Base-by-base conservation (phyloP, 2,797 vertebrate species). In the Spheniscus humboldti region DNA sequence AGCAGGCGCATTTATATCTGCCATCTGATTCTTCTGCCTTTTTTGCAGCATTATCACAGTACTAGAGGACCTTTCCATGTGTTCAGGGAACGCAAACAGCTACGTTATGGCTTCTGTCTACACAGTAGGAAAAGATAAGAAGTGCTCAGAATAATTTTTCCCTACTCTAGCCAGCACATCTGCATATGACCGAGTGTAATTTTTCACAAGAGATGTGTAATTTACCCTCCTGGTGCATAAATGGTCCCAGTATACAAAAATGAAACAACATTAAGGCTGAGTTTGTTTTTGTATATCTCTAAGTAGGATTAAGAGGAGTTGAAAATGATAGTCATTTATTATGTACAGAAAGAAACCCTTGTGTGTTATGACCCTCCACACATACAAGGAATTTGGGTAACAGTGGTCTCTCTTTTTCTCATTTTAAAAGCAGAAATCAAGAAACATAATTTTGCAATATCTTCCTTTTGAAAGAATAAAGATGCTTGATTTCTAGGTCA, bases 191-290 rank as follows among this genome's bases (percentile, higher is more conserved):
- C 64, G n/a, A 66, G 69, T 79, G 50, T 84, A 85, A 84, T 96
- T 97, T 95, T 95, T 56, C 77, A 84, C 50, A 73, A 53, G 84
- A 93, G 50, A 80, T 56, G 39, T 86, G 87, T 96, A 93, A 81
- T 96, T 96, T 97, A 91, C 73, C 87, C 55, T 93, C 57, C 87
- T 94, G 82, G 68, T 95, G 85, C 85, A 94, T 96, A 96, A 97
- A 95, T 95, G 92, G 57, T 92, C 81, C 78, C 79, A 35, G 47
- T 81, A 66, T 75, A 90, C 84, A 71, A 80, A 93, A 94, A 74
- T 76, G 45, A 91, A 97, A 89, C 71, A 84, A 16, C 30, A n/a
- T 86, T 78, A 72, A 10, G 5, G 24, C 35, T 84, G 45, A 35
- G 12, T 77, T 72, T 91, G 57, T 4, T 86, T 89, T 63, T 62